Conservation (phyloP, 2,888 invertebrate genomes). For the Eilema caniola region DNA sequence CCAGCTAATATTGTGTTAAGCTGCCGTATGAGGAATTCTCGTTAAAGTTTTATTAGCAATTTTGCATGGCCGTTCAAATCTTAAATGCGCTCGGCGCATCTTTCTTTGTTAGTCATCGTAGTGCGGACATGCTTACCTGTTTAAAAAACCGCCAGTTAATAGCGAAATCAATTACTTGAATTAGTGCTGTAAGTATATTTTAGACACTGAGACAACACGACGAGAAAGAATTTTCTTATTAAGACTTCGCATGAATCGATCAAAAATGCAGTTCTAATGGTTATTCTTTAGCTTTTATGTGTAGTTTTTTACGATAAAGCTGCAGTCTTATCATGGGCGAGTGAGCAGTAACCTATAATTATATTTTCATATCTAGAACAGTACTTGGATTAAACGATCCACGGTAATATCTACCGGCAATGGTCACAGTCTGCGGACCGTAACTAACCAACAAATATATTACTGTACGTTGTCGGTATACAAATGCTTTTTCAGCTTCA, state of each 20-base stretch:
- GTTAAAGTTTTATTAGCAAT: conserved; percentile 72
- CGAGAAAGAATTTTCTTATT: too few species aligned
- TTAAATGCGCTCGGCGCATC: conserved; percentile 64
- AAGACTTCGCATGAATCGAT: too few species aligned
- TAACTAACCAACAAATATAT: neutral
- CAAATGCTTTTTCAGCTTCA: neutral
- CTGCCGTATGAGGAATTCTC: conserved; percentile 54
- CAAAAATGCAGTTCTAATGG: too few species aligned
- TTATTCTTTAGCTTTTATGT: neutral
- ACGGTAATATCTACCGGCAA: neutral
- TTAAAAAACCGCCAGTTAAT: conserved; percentile 29
- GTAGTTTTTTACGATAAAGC: too few species aligned
- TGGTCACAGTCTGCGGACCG: neutral
- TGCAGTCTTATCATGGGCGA: neutral
- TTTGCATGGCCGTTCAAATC: conserved; percentile 60
- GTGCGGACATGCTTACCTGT: conserved; percentile 41
- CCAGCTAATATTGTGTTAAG: conserved; percentile 40
- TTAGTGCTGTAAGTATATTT: conserved; percentile 15
- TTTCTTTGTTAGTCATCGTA: conserved; percentile 54
- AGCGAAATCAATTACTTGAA: conserved; percentile 25
- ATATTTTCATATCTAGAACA: neutral
- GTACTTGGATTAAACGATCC: conserved; percentile 6
- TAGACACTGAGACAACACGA: neutral
- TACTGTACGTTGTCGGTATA: neutral
- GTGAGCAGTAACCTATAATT: conserved; percentile 15